Conservation (phyloP, 2,888 invertebrate species). For the Ecdyonurus torrentis region DNA sequence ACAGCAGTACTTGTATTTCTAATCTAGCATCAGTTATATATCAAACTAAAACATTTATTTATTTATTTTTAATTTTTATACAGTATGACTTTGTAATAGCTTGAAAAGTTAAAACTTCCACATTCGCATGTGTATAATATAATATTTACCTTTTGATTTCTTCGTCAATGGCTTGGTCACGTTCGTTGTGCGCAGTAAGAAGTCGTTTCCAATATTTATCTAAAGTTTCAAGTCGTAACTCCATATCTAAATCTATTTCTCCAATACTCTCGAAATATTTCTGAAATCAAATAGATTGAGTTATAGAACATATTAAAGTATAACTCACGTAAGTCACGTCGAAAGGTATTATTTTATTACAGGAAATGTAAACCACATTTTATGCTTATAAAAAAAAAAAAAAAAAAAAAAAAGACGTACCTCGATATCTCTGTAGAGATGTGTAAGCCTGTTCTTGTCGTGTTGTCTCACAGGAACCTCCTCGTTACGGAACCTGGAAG, state of each 20-base stretch:
- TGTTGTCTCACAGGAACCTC: conserved; percentile 82
- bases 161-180: conserved; percentile 77
- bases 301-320: neutral
- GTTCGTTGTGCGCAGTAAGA: conserved; percentile 75
- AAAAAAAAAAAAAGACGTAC: too few relatives aligned
- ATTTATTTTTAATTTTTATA: too few relatives aligned
- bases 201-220: conserved; percentile 81
- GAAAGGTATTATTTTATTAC: neutral
- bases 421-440: conserved; percentile 73
- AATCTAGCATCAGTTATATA: too few relatives aligned
- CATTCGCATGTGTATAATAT: too few relatives aligned
- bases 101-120: too few relatives aligned
- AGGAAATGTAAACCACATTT: neutral
- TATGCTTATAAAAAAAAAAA: conserved; percentile 8
- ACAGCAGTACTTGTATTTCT: too few relatives aligned
- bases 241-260: conserved; percentile 74
- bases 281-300: conserved; percentile 12
- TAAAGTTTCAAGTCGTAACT: conserved; percentile 68
- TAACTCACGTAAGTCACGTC: neutral
- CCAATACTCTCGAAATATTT: conserved; percentile 74
- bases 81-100: too few relatives aligned
- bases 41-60: too few relatives aligned
- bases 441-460: conserved; percentile 74
- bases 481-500: conserved; percentile 82
- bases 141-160: conserved; percentile 56